Conservation (phyloP, 2,888 invertebrate genomes). For the Himalopsyche japonica region DNA sequence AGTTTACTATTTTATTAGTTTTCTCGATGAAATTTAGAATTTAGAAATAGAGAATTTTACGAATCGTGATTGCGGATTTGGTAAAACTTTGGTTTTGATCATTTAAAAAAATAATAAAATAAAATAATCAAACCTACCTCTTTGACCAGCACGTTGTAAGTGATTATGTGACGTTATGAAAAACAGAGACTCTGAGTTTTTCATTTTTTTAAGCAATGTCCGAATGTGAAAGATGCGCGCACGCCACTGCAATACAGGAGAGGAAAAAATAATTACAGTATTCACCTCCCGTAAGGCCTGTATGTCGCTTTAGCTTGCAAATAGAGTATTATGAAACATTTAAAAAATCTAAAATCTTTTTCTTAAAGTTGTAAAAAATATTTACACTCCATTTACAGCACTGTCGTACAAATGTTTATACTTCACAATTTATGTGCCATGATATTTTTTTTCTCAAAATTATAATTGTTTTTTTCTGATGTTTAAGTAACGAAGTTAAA, state of each 20-base stretch:
- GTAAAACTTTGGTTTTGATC: background rate
- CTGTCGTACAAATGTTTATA: too few relatives aligned
- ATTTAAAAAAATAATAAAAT: background rate
- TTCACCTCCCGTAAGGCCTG: background rate
- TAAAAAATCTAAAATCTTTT: background rate
- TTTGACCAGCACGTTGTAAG: background rate
- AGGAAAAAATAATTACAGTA: background rate
- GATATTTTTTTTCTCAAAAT: too few relatives aligned
- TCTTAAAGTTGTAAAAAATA: too few relatives aligned
- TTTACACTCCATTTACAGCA: too few relatives aligned
- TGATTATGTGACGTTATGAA: background rate
- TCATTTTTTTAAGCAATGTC: background rate
- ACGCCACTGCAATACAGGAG: background rate
- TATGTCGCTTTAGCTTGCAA: background rate
- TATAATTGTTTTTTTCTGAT: too few relatives aligned
- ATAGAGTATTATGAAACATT: background rate
- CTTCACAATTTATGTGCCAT: too few relatives aligned
- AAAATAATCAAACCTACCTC: background rate
- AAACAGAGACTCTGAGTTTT: background rate
- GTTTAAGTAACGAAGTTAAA: too few relatives aligned
- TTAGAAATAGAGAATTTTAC: too few relatives aligned
- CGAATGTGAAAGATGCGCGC: background rate
- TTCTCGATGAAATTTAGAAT: too few relatives aligned
- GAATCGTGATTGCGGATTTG: background rate
- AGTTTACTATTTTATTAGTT: too few relatives aligned